Base-by-base conservation (phyloP, 1,140 invertebrate species). In the Pseudomyrmex cubaensis region DNA sequence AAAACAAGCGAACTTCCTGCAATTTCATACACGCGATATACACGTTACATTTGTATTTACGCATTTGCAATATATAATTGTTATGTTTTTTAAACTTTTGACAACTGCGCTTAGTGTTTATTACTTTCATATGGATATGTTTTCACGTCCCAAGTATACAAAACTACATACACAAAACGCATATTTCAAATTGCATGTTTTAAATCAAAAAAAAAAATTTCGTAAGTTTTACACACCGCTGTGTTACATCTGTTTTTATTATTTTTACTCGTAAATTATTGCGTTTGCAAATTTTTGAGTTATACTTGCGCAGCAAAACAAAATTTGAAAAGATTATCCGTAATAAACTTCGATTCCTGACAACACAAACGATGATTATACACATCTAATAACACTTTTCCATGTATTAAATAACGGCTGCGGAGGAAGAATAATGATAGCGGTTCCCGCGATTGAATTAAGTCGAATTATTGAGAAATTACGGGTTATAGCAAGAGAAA, bases 381-480 rank as follows among this genome's bases (percentile, higher is more conserved):
- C 0, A 59, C 54, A 25, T 80, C 22, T 80, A 80, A 80, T 80
- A 48, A 70, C 61, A 70, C 66, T 59, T 25, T 57, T 46, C 52
- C 73, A 35, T 1, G 35, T 78, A 59, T 77, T 61, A 80, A 72
- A 70, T 70, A n/a, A 72, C 56, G 52, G 25, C 25, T n/a, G 59
- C 7, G 66, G 20, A 35, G 66, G n/a, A 35, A 35, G 54, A 66
- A 50, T 72, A 70, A 80, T 80, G 44, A 25, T 8, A n/a, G 76
- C 63, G 54, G 44, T 44, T 61, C 20, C 35, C 20, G 52, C 76
- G 44, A 70, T 69, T n/a, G 64, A 78, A 78, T 78, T 48, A 78
- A 78, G 64, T 57, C 52, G 48, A 70, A 46, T 78, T 78, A 70
- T 46, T 46, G 75, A 22, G 66, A 35, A 35, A 78, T 69, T 35